Evolutionary conservation across 2,797 vertebrate species (phyloP), one percentile per base, ranked within the genome.

Genomic region (Hephaestus fuliginosus): DNA sequence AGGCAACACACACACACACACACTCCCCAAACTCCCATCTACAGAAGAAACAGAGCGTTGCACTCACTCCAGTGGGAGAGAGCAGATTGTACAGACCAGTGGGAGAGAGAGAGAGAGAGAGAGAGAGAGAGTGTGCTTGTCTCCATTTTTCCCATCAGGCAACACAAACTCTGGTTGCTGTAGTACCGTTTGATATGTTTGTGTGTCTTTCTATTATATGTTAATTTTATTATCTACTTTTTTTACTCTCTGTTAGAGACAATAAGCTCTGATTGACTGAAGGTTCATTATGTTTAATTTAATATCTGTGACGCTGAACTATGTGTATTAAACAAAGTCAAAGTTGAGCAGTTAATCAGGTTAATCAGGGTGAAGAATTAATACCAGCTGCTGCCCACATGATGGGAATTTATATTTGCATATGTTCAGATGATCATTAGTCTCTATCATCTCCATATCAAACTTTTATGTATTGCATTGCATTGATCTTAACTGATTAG

Each of bases 401-500:
- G 22, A 78, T 41, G 63, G 33, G 41, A 68, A 81, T 74, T 68
- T 51, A 61, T 33, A 78, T 79, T 71, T 65, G 61, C 75, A 82
- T 80, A 53, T 70, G 61, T 36, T 78, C 62, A 46, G 52, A 80
- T 78, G 14, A 76, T 74, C 48, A 51, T 78, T 44, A 57, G 36
- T 28, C 22, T 56, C 49, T 14, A 61, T 70, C 48, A 72, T 67
- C 63, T 66, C 17, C 43, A 60, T 65, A 68, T 69, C 49, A 76
- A 36, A 15, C n/a, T n/a, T 44, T 36, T 7, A 56, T 25, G 20
- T 30, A 20, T 20, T 5, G 30, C 5, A 5, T 5, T 33, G 30
- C 1, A 20, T 22, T 66, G 30, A 5, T 43, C 28, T 33, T 5
- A 36, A 43, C 30, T 33, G 4, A 41, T 43, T 5, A 14, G 41